These are phyloP conservation scores for Brachylomia viminalis DNA, from an alignment of 2,888 invertebrate genomes.

Conservation along the genomic window DNA sequence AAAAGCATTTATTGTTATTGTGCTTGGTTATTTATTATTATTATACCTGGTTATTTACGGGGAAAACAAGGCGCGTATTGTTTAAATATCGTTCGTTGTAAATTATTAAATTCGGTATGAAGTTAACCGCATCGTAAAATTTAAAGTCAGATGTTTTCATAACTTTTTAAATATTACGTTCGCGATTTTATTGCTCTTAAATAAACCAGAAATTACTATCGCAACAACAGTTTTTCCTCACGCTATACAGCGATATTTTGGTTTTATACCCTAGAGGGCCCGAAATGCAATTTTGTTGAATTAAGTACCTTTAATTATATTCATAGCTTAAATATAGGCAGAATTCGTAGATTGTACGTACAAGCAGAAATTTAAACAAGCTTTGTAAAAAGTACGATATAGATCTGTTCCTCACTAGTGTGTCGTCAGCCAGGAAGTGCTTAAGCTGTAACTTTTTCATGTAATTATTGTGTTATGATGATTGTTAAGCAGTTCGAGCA, in stretches of 20 bases:
- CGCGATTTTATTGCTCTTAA: constrained; percentile 5
- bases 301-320: too few species aligned
- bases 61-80: constrained; percentile 14
- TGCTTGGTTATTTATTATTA: constrained; percentile 10
- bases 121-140: constrained; percentile 36
- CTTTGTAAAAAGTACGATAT: too few species aligned
- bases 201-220: constrained; percentile 28
- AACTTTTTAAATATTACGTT: constrained; percentile 13
- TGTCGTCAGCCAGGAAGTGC: too few species aligned
- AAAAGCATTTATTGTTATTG: background rate
- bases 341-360: too few species aligned
- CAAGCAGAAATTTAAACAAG: too few species aligned
- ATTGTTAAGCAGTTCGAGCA: too few species aligned
- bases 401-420: too few species aligned
- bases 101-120: constrained; percentile 36
- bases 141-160: constrained; percentile 28
- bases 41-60: constrained; percentile 5
- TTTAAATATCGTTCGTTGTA: constrained; percentile 20
- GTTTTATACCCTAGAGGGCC: too few species aligned
- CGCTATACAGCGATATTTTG: background rate
- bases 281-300: too few species aligned
- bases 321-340: too few species aligned
- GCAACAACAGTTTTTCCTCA: background rate
- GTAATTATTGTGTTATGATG: too few species aligned
- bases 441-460: too few species aligned